These are phyloP conservation scores for Ormyrus labotus DNA, from an alignment of 2,888 invertebrate genomes.

Conservation along the genomic window DNA sequence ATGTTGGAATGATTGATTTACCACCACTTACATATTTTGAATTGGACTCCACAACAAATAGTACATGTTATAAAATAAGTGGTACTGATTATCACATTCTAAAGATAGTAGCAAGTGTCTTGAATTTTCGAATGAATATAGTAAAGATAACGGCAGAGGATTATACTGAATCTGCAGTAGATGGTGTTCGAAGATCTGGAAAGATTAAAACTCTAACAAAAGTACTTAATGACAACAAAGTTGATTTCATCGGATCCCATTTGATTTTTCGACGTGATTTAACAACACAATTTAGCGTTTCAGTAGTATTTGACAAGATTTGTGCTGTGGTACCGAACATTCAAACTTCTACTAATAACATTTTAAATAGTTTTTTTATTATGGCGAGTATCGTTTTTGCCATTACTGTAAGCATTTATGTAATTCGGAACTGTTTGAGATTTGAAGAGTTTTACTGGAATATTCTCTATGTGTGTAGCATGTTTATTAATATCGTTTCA, in stretches of 20 bases:
- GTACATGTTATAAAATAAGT: background rate
- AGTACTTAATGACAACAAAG: background rate
- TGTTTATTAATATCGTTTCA: too few species aligned
- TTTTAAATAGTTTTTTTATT: too few species aligned
- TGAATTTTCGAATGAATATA: conserved; percentile 15
- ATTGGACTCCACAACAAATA: background rate
- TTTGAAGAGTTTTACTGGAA: too few species aligned
- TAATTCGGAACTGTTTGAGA: too few species aligned
- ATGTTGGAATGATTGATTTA: background rate
- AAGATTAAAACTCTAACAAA: background rate
- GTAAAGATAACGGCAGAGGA: background rate
- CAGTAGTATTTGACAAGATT: too few species aligned
- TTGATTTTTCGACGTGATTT: background rate
- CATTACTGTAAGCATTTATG: too few species aligned
- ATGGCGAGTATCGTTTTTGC: too few species aligned
- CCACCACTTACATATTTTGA: conserved; percentile 6
- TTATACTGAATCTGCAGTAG: too few species aligned
- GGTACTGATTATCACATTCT: background rate
- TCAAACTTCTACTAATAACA: too few species aligned
- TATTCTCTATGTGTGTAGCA: too few species aligned
- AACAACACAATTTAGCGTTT: too few species aligned
- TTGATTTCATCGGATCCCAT: conserved; percentile 2
- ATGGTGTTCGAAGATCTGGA: background rate
- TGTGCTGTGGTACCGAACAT: too few species aligned
- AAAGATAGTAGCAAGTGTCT: background rate